Evolutionary conservation across 2,888 invertebrate genomes (phyloP).

Genomic region (Stomorhina lunata): DNA sequence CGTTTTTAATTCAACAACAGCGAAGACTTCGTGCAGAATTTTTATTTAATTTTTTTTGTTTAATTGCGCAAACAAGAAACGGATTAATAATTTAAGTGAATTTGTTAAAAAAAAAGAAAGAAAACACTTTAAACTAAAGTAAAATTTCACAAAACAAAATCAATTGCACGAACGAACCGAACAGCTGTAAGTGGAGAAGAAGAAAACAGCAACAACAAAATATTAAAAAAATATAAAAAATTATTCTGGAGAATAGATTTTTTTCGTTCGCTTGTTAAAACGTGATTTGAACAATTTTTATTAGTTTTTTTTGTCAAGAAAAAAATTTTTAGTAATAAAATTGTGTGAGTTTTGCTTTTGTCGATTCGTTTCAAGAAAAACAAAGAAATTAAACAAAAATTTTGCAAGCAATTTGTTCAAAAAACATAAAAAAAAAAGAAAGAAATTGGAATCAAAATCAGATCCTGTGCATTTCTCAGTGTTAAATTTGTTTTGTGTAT

Average conservation of each 20-base stretch:
- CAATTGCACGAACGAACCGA: too few species aligned
- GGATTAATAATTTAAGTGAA: neutral
- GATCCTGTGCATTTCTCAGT: neutral
- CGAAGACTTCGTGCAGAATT: conserved; percentile 35
- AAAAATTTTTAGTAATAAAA: neutral
- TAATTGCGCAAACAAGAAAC: conserved; percentile 4
- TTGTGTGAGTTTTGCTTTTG: conserved; percentile 41
- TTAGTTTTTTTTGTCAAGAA: neutral
- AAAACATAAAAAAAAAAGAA: too few species aligned
- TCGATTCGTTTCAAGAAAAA: neutral
- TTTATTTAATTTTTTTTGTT: conserved; percentile 21
- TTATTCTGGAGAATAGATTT: conserved; percentile 30
- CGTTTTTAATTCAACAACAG: conserved; percentile 14
- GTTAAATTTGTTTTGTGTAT: conserved; percentile 16
- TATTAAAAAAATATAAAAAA: conserved; percentile 7
- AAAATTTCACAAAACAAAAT: conserved; percentile 37
- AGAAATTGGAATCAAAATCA: neutral
- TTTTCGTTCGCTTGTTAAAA: conserved; percentile 2
- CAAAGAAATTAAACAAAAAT: neutral
- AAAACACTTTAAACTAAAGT: conserved; percentile 1
- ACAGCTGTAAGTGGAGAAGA: conserved; percentile 22
- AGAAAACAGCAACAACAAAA: conserved; percentile 6
- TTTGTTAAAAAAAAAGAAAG: neutral
- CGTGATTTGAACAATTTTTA: conserved; percentile 16
- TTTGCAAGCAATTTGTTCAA: neutral